These are phyloP conservation scores for Ptychoptera contaminata DNA, from an alignment of 2,888 invertebrate species.

Conservation along the genomic window DNA sequence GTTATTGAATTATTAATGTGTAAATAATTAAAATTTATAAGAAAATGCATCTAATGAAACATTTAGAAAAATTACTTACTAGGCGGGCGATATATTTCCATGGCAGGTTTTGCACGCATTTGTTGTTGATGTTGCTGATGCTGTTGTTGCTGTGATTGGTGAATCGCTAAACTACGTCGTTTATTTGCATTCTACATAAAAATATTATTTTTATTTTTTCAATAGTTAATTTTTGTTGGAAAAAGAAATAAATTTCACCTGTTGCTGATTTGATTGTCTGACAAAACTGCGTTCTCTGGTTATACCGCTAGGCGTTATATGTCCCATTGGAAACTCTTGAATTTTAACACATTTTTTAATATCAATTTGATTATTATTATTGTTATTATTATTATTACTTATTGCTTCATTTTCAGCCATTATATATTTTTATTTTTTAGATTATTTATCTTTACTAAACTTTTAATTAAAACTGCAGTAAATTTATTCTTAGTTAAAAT, in stretches of 20 bases:
- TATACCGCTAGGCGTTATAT: constrained; percentile 32
- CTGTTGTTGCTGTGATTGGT: constrained; percentile 21
- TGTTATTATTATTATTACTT: constrained; percentile 11
- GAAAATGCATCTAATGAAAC: too few species aligned
- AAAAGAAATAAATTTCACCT: constrained; percentile 29
- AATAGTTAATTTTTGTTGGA: too few species aligned
- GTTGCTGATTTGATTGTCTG: constrained; percentile 35
- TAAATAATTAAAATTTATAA: too few species aligned
- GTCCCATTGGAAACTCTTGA: constrained; percentile 27
- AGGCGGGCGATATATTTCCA: constrained; percentile 81
- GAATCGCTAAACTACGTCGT: constrained; percentile 56
- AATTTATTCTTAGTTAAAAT: too few species aligned
- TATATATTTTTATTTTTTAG: constrained; percentile 3
- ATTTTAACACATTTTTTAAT: constrained; percentile 16
- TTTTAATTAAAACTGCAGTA: too few species aligned
- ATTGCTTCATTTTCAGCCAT: constrained; percentile 1
- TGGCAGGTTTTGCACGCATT: constrained; percentile 58
- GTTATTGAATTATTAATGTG: neutral
- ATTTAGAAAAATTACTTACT: constrained; percentile 37
- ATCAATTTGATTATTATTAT: constrained; percentile 25
- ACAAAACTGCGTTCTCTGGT: constrained; percentile 57
- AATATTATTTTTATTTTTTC: too few species aligned
- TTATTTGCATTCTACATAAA: constrained; percentile 40
- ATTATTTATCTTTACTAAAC: too few species aligned
- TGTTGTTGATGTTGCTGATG: constrained; percentile 20